Evolutionary conservation across 2,797 vertebrate species (phyloP).

Genomic region (Rhadinocentrus ornatus): DNA sequence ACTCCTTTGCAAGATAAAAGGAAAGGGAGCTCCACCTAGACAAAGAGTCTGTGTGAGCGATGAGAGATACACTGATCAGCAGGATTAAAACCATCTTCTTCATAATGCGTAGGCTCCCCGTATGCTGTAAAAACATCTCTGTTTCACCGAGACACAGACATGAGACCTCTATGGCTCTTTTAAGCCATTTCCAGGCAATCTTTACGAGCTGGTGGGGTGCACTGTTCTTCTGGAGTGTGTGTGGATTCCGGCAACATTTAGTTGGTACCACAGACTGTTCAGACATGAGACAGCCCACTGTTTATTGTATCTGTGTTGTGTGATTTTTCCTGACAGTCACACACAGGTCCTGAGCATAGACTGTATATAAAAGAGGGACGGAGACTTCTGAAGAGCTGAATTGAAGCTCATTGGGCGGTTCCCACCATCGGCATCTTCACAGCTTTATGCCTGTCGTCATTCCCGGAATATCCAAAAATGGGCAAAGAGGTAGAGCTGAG

Average conservation of each 20-base stretch:
- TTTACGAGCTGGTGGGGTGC: neutral
- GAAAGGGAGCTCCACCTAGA: neutral
- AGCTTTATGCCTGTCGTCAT: too few relatives aligned
- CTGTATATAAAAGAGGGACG: too few relatives aligned
- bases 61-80: conserved; percentile 1
- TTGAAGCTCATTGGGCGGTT: too few relatives aligned
- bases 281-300: neutral
- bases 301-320: neutral
- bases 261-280: neutral
- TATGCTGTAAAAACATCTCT: neutral
- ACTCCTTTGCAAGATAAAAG: neutral
- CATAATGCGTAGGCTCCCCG: neutral
- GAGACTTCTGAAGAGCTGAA: too few relatives aligned
- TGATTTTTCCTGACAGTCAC: neutral
- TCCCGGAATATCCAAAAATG: too few relatives aligned
- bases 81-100: neutral
- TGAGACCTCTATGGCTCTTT: neutral
- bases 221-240: neutral
- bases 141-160: neutral
- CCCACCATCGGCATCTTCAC: too few relatives aligned
- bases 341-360: too few relatives aligned
- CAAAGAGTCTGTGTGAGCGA: neutral
- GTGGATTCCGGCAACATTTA: neutral
- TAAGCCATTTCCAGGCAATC: neutral
- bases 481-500: too few relatives aligned